These are phyloP conservation scores for Stictonetta naevosa DNA, from an alignment of 2,113 vertebrate genomes.

Conservation along the genomic window DNA sequence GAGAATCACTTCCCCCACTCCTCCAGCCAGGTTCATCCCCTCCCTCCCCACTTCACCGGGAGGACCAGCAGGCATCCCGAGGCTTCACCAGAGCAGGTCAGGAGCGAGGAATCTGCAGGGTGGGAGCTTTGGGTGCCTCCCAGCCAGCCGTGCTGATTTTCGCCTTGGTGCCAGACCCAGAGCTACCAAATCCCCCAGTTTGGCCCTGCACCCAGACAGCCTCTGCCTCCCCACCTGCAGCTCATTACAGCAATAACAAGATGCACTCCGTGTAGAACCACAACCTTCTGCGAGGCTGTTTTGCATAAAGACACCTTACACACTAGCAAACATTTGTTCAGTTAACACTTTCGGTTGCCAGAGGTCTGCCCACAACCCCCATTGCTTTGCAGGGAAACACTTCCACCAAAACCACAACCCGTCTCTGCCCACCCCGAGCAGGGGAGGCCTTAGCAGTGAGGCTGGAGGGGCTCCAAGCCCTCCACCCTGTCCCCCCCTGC, in stretches of 20 bases:
- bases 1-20: background rate
- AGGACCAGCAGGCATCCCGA: background rate
- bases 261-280: background rate
- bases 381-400: rapidly evolving
- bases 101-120: rapidly evolving
- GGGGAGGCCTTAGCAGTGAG: background rate
- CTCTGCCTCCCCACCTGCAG: background rate
- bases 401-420: background rate
- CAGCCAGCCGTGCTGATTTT: background rate
- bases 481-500: background rate
- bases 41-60: background rate
- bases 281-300: background rate
- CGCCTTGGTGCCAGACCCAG: background rate
- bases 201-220: background rate
- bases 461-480: background rate
- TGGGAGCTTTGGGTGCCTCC: background rate
- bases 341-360: background rate
- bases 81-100: too few species aligned
- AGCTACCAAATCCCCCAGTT: background rate
- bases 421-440: rapidly evolving
- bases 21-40: background rate
- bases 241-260: background rate
- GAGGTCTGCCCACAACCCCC: background rate
- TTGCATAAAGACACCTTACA: background rate
- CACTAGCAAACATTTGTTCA: background rate